Evolutionary conservation across 2,797 vertebrate genomes (phyloP), one percentile per base, ranked within the genome.

Genomic region (Xenops minutus): DNA sequence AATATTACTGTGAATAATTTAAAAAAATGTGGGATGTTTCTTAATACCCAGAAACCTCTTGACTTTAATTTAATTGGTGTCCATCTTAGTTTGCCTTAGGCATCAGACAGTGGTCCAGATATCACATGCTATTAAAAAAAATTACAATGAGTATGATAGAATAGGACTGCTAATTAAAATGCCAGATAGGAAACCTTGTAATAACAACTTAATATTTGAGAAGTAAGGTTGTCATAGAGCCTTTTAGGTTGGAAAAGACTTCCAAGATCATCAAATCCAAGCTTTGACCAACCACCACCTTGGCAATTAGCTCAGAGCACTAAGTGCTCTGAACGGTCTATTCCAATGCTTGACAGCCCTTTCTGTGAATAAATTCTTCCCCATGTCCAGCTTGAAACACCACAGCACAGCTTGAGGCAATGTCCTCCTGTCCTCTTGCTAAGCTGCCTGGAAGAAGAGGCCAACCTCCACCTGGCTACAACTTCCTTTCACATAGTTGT

Each of bases 321-420:
- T 12, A 18, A 56, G 27, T 29, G 20, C 20, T 20, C 10, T 14
- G n/a, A 56, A 10, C 29, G 30, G 4, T 30, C 43, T 44, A 5
- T 63, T 63, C 19, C 27, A 26, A 7, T 24, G 43, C 16, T 44
- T 43, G 39, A 14, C 36, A 55, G 2, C 16, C 32, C 6, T 8
- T 69, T 49, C 49, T 1, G 0, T 24, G 49, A 76, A 24, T 3
- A 7, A 27, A 29, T 36, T 48, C 19, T 62, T 62, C 10, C 15
- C 1, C 0, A 11, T 24, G 6, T 37, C 19, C 0, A 0, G 14
- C 16, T 27, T 12, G 32, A 62, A 52, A 52, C 12, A 29, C 51
- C 6, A 14, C 41, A 62, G 27, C 18, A 29, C 15, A 68, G 32
- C 11, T 21, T 49, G 23, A 55, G 19, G 15, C 39, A 12, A 1